phyloP scores from a whole-genome alignment of 2,888 invertebrate species.

The Petrolisthes manimaculis region DNA sequence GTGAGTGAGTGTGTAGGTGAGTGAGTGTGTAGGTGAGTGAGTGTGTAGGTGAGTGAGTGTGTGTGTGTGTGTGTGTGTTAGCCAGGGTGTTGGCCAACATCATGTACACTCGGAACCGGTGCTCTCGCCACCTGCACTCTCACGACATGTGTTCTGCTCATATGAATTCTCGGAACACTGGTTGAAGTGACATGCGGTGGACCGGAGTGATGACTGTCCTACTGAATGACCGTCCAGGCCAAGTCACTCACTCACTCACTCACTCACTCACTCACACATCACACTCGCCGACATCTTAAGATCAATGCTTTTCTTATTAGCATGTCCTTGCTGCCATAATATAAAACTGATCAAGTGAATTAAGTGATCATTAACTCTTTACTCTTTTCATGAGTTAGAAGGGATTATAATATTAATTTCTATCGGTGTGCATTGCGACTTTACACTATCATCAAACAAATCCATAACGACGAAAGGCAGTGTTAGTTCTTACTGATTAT shows the following conservation, averaged over 20 bases:
- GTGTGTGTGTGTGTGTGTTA: not conserved
- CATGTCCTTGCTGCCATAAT: too few relatives aligned
- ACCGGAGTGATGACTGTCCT: not conserved
- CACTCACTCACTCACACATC: not conserved
- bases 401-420: too few relatives aligned
- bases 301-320: not conserved
- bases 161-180: constrained; percentile 22
- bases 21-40: not conserved
- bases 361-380: too few relatives aligned
- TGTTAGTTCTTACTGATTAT: too few relatives aligned
- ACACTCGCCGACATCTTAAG: not conserved
- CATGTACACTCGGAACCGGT: constrained; percentile 16
- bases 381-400: too few relatives aligned
- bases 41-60: not conserved
- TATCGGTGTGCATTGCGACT: too few relatives aligned
- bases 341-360: too few relatives aligned
- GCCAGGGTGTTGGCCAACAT: constrained; percentile 8
- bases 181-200: constrained; percentile 32
- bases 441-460: too few relatives aligned
- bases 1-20: not conserved
- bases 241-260: not conserved
- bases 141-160: constrained; percentile 34
- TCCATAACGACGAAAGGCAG: too few relatives aligned
- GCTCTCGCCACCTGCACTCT: constrained; percentile 30
- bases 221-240: not conserved